Percentiles rank a stretch among this genome's conserved stretches.
Evolutionary conservation across 2,113 vertebrate genomes (phyloP).

Genomic region (Tenebrosternarchus preto): DNA sequence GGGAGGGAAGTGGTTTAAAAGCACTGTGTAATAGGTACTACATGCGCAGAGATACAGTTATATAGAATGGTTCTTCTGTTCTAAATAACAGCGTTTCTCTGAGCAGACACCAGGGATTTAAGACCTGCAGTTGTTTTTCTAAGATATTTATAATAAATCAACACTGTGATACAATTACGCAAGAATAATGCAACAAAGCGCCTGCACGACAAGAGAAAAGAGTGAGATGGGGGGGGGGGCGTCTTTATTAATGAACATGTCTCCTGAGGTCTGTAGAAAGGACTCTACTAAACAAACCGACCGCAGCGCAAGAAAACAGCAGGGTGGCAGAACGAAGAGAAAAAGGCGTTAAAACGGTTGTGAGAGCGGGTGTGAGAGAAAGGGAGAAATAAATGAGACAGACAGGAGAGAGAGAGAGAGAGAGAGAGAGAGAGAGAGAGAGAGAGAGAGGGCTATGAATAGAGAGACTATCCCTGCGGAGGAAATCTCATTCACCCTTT

Average conservation of each 20-base stretch:
- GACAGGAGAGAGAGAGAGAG: neutral
- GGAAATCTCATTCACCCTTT: constrained; percentile 42
- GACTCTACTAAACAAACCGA: neutral
- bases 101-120: too few relatives aligned
- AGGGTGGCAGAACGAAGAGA: neutral
- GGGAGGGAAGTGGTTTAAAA: too few relatives aligned
- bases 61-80: too few relatives aligned
- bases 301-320: constrained; percentile 3
- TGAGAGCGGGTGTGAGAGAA: neutral
- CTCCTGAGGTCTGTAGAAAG: neutral
- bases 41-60: too few relatives aligned
- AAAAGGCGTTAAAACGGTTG: neutral
- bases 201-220: too few relatives aligned
- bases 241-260: neutral
- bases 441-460: constrained; percentile 37
- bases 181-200: too few relatives aligned
- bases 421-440: neutral
- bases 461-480: constrained; percentile 37
- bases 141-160: too few relatives aligned
- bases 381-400: constrained; percentile 1
- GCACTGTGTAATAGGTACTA: too few relatives aligned
- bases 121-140: too few relatives aligned
- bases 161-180: too few relatives aligned
- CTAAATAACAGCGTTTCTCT: too few relatives aligned
- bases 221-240: too few relatives aligned